Percentiles rank a stretch among this genome's conserved stretches.
Conservation (phyloP, 2,113 vertebrate genomes). For the Ursus arctos region DNA sequence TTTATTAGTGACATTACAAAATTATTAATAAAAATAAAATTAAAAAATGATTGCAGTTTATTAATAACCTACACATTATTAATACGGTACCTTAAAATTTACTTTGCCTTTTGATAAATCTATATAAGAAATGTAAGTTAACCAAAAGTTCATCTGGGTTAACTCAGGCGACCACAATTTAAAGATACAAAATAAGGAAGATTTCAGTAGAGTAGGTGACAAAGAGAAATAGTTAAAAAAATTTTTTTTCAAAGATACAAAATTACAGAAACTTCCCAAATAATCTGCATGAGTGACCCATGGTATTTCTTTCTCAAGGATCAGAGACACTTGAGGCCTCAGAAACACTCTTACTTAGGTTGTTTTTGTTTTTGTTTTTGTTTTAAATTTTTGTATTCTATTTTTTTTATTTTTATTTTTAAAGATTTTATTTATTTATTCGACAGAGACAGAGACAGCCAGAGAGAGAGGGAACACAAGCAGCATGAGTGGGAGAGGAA, state of each 20-base stretch:
- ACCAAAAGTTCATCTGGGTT: background rate
- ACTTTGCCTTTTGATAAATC: background rate
- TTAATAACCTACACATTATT: background rate
- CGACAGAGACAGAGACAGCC: too few relatives aligned
- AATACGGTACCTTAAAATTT: background rate
- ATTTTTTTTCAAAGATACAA: background rate
- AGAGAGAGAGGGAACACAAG: too few relatives aligned
- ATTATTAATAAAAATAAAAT: background rate
- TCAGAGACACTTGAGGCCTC: background rate
- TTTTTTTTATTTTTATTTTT: too few relatives aligned
- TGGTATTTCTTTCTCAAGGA: background rate
- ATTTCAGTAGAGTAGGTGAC: background rate
- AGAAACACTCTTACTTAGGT: background rate
- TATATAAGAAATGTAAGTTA: background rate
- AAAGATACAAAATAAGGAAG: background rate
- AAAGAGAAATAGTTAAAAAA: background rate
- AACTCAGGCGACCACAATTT: background rate
- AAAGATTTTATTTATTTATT: too few relatives aligned
- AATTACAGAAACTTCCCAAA: background rate
- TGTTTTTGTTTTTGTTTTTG: too few relatives aligned
- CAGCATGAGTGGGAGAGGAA: too few relatives aligned
- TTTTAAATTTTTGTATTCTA: too few relatives aligned
- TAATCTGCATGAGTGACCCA: background rate
- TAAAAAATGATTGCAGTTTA: background rate
- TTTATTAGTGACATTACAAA: background rate